Evolutionary conservation across 2,113 vertebrate species (phyloP), one percentile per base, ranked within the genome.

Genomic region (Orientallactaga bullata): DNA sequence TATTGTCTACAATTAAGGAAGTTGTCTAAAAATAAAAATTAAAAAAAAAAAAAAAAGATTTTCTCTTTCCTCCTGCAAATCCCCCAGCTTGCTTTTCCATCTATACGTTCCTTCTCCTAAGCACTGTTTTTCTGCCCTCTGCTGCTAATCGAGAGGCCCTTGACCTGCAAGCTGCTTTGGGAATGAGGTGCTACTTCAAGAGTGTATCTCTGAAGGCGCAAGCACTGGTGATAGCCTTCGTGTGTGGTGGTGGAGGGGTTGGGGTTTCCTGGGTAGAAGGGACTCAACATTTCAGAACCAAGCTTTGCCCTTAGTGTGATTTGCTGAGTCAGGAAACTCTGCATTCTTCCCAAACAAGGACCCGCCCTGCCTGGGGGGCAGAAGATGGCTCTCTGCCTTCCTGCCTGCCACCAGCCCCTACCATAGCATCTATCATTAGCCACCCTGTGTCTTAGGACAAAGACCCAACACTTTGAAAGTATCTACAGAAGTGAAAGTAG

Each of bases 261-360:
- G 2, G 65, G 77, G 81, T 82, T 93, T 93, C 12, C 18, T 47
- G 72, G 76, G 72, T 35, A 85, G 80, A 84, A 82, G 26, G n/a
- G 79, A 93, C 35, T 6, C 9, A 23, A 2, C n/a, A 73, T 79
- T 95, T 80, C 89, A 65, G 77, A 85, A 37, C 58, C 13, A 9
- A 78, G 47, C 71, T 5, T 77, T 0, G 7, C 30, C 69, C 60
- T 28, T 0, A 0, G 6, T 13, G 79, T 37, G 65, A 60, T 58
- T 47, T 63, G 16, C 0, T 0, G 7, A 5, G 58, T 51, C 77
- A 88, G 92, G 94, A 96, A 90, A 74, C 68, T 39, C 0, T 7
- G 10, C 11, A 65, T 23, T 24, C 28, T 39, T 80, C 76, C 20
- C 69, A 21, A 20, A 74, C n/a, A 69, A 5, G 47, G 37, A 35